Percentiles rank a stretch among this genome's conserved stretches.
phyloP scores from a whole-genome alignment of 2,888 invertebrate species.

The Thecophora atra region DNA sequence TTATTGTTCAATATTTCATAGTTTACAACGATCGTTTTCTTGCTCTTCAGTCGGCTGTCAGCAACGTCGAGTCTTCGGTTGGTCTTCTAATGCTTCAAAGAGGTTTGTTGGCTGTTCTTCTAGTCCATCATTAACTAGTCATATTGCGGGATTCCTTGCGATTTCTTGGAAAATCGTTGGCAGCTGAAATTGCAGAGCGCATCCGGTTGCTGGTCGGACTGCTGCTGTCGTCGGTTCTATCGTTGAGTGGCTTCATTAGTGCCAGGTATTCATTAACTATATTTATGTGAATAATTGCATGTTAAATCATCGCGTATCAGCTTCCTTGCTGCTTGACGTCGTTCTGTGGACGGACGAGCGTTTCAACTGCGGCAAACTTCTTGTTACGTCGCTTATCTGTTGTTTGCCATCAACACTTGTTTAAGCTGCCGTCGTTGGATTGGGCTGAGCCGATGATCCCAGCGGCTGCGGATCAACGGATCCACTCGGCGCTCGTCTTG shows the following conservation, averaged over 20 bases:
- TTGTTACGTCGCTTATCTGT: slow-evolving; percentile 13
- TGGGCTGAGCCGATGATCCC: not conserved
- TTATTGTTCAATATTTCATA: not conserved
- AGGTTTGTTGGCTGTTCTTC: not conserved
- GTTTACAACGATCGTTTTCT: not conserved
- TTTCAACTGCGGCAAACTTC: slow-evolving; percentile 23
- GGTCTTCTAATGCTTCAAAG: not conserved
- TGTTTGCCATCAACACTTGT: slow-evolving; percentile 32
- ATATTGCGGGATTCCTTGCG: slow-evolving; percentile 2
- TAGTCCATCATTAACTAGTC: not conserved
- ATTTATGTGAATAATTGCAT: slow-evolving; percentile 14
- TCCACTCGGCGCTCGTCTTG: not conserved
- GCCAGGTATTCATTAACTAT: slow-evolving; percentile 20
- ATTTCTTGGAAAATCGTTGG: slow-evolving; percentile 6
- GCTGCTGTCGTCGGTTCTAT: not conserved
- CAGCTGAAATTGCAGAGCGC: not conserved
- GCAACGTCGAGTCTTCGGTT: not conserved
- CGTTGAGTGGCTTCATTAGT: not conserved
- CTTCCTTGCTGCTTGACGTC: not conserved
- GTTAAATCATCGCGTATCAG: slow-evolving; percentile 20
- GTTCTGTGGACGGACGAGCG: not conserved
- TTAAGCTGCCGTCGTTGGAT: slow-evolving; percentile 13
- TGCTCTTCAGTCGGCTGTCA: not conserved
- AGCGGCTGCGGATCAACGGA: not conserved
- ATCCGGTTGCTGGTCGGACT: slow-evolving; percentile 10